phyloP scores from a whole-genome alignment of 1,140 invertebrate species.

The Metaphire vulgaris region DNA sequence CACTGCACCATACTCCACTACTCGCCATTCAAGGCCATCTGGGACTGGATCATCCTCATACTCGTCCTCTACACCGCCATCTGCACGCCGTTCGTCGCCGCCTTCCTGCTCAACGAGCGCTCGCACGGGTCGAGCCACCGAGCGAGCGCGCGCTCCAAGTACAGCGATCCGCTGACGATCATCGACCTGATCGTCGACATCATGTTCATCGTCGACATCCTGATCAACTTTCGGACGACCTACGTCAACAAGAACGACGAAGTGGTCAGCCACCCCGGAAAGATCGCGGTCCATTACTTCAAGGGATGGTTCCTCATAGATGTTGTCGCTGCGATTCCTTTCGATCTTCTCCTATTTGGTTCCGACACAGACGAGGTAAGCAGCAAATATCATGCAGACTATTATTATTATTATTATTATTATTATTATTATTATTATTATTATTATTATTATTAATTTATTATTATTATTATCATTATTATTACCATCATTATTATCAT shows the following conservation, averaged over 20 bases:
- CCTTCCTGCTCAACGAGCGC: constrained; percentile 84
- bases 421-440: background rate
- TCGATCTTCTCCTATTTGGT: constrained; percentile 90
- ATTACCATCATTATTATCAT: background rate
- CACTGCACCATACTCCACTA: constrained; percentile 98
- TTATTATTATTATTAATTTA: background rate
- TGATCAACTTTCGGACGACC: constrained; percentile 57
- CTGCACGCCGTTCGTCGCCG: constrained; percentile 96
- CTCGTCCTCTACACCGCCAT: constrained; percentile 98
- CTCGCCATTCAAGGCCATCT: constrained; percentile 96
- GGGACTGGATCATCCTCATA: constrained; percentile 97
- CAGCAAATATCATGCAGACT: background rate
- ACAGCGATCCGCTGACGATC: constrained; percentile 59
- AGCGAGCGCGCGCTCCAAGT: constrained; percentile 38
- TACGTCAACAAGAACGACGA: background rate
- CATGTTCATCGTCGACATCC: constrained; percentile 98
- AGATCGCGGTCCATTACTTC: constrained; percentile 94
- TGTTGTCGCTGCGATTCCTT: constrained; percentile 94
- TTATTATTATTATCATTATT: background rate
- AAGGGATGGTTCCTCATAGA: constrained; percentile 99
- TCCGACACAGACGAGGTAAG: constrained; percentile 94
- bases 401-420: background rate
- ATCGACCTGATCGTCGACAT: constrained; percentile 87
- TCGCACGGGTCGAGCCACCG: constrained; percentile 32
- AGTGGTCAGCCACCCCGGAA: constrained; percentile 1